Conservation (phyloP, 1,140 invertebrate genomes). For the Campoletis sonorensis region DNA sequence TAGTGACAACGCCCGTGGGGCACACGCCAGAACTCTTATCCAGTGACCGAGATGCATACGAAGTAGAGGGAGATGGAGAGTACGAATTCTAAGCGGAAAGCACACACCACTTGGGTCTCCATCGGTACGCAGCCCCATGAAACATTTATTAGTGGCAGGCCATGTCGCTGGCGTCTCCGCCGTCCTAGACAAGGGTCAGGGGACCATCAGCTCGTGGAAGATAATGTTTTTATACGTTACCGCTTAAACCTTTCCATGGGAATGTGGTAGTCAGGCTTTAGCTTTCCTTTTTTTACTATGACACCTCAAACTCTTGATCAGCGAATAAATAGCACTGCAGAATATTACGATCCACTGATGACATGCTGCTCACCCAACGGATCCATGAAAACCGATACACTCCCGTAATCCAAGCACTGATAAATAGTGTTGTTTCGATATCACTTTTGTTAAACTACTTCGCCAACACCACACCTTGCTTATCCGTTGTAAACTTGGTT, state of each 20-base stretch:
- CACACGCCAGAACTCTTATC: slow-evolving; percentile 11
- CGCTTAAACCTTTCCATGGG: neutral
- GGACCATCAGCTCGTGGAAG: neutral
- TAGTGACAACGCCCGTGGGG: slow-evolving; percentile 39
- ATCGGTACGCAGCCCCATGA: slow-evolving; percentile 56
- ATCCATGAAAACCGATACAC: no score
- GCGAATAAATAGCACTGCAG: neutral
- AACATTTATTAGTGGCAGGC: slow-evolving; percentile 62
- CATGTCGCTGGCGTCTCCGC: neutral
- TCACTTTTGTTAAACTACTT: slow-evolving; percentile 27
- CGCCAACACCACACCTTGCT: neutral
- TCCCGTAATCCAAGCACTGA: neutral
- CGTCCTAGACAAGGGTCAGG: neutral
- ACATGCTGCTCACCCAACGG: neutral
- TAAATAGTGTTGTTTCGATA: slow-evolving; percentile 11
- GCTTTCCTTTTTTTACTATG: neutral
- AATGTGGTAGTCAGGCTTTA: neutral
- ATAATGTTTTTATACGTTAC: neutral
- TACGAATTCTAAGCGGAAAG: neutral
- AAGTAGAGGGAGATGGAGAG: slow-evolving; percentile 23
- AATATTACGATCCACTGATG: neutral
- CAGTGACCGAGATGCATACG: slow-evolving; percentile 34
- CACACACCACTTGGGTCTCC: slow-evolving; percentile 49
- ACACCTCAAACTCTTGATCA: neutral
- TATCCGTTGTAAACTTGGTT: neutral